Base-by-base conservation (phyloP, 2,888 invertebrate genomes). In the Eueremaeus valkanovi region DNA sequence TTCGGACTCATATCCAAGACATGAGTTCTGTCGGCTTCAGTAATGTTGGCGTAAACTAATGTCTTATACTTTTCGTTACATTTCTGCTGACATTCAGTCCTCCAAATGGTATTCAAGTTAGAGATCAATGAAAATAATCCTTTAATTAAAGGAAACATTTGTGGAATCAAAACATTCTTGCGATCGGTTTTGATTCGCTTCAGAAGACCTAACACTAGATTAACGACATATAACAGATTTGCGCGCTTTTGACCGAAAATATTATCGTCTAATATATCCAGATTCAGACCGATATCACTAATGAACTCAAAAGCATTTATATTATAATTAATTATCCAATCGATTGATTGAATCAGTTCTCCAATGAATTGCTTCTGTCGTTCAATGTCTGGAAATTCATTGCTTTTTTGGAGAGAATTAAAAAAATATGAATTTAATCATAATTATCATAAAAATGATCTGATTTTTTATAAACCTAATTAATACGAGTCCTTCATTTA, bases 301-400 rank as follows among this genome's bases (percentile, higher is more conserved):
- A 74, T 63, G 13, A 76, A 61, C 29, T 51, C 29, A 36, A 33
- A 27, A 6, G 49, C n/a, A 33, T 27, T 49, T 29, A 72, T 29
- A 0, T 72, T 33, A 18, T 33, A 74, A 29, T 21, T 31, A n/a
- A 70, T 42, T n/a, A 74, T 42, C 61, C 72, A 61, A 58, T 72
- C 21, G 9, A 72, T 36, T 24, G 74, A 45, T n/a, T 40, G 40
- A 24, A 76, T 29, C 0, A 76, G 45, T 31, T 72, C 72, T 61
- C 61, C 16, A n/a, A 75, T n/a, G 29, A 74, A 75, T 13, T 29
- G 24, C 16, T 31, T 45, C 24, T 74, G 74, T 16, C 90, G 86
- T 81, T 90, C 90, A 83, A 91, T 95, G 84, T 94, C 91, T 83
- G 92, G 90, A 83, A 93, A 92, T 84, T 94, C 91, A 85, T 95